phyloP scores from a whole-genome alignment of 2,888 invertebrate species.

The Peribatodes rhomboidaria region DNA sequence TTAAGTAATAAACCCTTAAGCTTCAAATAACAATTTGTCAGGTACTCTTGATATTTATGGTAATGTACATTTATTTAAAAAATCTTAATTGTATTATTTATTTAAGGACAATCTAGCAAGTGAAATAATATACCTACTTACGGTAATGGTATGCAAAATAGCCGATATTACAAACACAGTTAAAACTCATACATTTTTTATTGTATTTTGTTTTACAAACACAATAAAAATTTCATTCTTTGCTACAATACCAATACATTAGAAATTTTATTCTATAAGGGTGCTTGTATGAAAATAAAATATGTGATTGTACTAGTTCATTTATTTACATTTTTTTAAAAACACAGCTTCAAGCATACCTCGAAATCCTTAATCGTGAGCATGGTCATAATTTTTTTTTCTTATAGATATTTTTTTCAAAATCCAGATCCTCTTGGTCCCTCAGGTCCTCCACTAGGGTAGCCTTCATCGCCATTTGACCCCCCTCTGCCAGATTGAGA shows the following conservation, averaged over 20 bases:
- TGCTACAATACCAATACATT: neutral
- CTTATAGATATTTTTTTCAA: constrained; percentile 49
- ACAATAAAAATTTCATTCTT: neutral
- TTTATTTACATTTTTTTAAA: constrained; percentile 43
- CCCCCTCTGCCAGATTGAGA: constrained; percentile 48
- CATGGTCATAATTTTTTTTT: constrained; percentile 9
- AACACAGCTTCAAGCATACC: constrained; percentile 7
- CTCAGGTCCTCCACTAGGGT: constrained; percentile 75
- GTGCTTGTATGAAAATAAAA: constrained; percentile 28
- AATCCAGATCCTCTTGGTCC: constrained; percentile 80
- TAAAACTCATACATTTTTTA: too few relatives aligned
- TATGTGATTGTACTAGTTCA: constrained; percentile 34
- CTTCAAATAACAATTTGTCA: too few relatives aligned
- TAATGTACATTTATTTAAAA: too few relatives aligned
- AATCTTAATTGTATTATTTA: too few relatives aligned
- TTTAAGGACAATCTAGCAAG: too few relatives aligned
- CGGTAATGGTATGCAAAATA: too few relatives aligned
- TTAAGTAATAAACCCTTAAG: too few relatives aligned
- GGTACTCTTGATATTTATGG: too few relatives aligned
- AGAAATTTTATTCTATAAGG: neutral
- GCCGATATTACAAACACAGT: too few relatives aligned
- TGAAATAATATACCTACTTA: too few relatives aligned
- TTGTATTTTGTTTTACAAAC: neutral
- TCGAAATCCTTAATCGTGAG: constrained; percentile 11
- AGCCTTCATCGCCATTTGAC: constrained; percentile 63